Conservation (phyloP, 2,113 vertebrate species). For the Apistogramma diplotaenia region DNA sequence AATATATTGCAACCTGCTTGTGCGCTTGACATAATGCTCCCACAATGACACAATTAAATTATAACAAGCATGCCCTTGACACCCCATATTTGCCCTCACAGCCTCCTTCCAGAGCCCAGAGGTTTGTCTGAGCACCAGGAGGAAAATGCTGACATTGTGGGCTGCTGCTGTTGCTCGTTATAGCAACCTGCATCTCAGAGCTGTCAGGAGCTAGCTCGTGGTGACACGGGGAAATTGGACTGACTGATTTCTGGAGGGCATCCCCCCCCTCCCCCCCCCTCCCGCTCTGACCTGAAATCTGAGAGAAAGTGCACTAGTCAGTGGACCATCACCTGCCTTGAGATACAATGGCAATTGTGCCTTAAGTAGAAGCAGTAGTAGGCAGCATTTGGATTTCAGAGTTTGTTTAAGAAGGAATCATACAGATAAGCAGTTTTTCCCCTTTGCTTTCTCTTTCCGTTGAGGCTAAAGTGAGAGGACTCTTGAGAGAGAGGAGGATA, state of each 20-base stretch:
- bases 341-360: constrained; percentile 32
- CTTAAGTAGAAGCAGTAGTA: constrained; percentile 11
- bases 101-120: constrained; percentile 74
- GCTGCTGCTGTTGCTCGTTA: constrained; percentile 81
- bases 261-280: constrained; percentile 1
- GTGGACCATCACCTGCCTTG: constrained; percentile 52
- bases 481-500: constrained; percentile 34
- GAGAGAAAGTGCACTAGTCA: constrained; percentile 47
- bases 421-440: not conserved
- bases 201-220: constrained; percentile 82
- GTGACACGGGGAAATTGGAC: constrained; percentile 85
- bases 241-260: constrained; percentile 57
- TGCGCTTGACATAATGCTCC: constrained; percentile 75
- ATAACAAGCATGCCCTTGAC: constrained; percentile 82
- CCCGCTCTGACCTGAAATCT: constrained; percentile 44
- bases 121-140: constrained; percentile 80
- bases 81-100: constrained; percentile 7
- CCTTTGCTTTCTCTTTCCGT: not conserved
- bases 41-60: constrained; percentile 82
- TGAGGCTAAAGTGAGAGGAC: constrained; percentile 26
- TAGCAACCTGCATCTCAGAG: constrained; percentile 81
- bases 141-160: constrained; percentile 83
- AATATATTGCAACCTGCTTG: constrained; percentile 54
- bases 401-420: constrained; percentile 29
- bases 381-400: constrained; percentile 26